Conservation (phyloP, 2,888 invertebrate species). For the Lasius platythorax region DNA sequence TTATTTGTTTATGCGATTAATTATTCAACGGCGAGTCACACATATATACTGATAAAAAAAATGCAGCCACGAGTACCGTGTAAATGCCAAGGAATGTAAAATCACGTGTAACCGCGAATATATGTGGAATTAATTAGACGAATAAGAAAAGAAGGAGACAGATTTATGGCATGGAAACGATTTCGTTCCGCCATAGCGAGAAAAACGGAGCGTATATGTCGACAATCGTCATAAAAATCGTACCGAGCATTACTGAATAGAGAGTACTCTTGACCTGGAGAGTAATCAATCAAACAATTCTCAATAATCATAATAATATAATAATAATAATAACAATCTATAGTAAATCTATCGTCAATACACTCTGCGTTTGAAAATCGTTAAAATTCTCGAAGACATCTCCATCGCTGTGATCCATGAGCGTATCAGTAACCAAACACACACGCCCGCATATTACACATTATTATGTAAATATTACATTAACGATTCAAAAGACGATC, state of each 20-base stretch:
- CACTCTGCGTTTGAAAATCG: conserved; percentile 60
- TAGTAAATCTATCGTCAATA: conserved; percentile 59
- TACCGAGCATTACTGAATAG: conserved; percentile 61
- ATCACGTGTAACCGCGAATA: conserved; percentile 67
- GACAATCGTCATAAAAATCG: conserved; percentile 67
- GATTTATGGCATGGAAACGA: conserved; percentile 53
- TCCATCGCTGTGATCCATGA: conserved; percentile 60
- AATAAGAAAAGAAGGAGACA: conserved; percentile 65
- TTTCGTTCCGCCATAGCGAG: conserved; percentile 41
- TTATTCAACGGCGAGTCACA: conserved; percentile 79
- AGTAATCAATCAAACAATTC: conserved; percentile 65
- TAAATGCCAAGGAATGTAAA: conserved; percentile 75
- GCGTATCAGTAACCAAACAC: conserved; percentile 68
- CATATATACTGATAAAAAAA: conserved; percentile 74
- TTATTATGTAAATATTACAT: conserved; percentile 70
- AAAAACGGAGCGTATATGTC: conserved; percentile 66
- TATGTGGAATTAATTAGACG: conserved; percentile 63
- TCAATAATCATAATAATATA: conserved; percentile 62
- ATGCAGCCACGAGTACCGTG: conserved; percentile 70
- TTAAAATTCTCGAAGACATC: conserved; percentile 63
- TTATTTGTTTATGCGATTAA: conserved; percentile 81
- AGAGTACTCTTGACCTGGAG: conserved; percentile 61
- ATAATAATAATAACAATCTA: conserved; percentile 68
- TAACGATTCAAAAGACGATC: conserved; percentile 77
- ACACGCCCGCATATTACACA: conserved; percentile 69